Percentiles rank a stretch among this genome's conserved stretches.
These are phyloP conservation scores for Myotis pilosus DNA, from an alignment of 2,797 vertebrate genomes.

Conservation along the genomic window DNA sequence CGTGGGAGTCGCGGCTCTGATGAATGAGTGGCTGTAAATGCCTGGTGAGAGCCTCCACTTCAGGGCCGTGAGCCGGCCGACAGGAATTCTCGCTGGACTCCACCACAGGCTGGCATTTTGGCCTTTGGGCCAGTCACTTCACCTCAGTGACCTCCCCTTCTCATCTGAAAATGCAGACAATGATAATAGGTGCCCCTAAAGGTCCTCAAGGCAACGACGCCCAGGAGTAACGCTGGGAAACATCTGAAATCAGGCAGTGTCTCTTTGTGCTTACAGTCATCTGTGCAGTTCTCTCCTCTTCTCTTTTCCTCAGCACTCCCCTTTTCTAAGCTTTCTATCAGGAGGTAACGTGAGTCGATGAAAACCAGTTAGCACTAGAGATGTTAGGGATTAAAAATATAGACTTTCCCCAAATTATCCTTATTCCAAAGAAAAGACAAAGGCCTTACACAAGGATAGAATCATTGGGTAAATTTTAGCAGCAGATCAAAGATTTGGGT, in stretches of 20 bases:
- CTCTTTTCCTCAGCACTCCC: neutral
- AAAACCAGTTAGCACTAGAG: neutral
- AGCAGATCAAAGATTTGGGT: neutral
- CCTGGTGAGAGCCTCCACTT: neutral
- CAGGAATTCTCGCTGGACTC: neutral
- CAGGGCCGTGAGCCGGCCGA: neutral
- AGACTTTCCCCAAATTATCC: neutral
- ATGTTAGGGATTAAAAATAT: neutral
- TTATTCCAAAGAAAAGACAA: constrained; percentile 9
- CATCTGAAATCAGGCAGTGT: neutral
- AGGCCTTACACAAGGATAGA: neutral
- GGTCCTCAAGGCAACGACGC: neutral
- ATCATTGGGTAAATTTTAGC: neutral
- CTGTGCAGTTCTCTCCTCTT: neutral
- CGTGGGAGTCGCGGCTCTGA: neutral
- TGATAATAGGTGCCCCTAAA: neutral
- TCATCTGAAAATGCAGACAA: neutral
- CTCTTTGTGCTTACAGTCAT: neutral
- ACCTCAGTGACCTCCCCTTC: neutral
- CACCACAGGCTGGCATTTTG: neutral
- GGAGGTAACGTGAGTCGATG: neutral
- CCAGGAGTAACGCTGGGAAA: neutral
- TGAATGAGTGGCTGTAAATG: neutral
- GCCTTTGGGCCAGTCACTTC: neutral
- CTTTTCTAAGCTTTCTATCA: neutral